These are phyloP conservation scores for Campopleginae sp. DNA, from an alignment of 2,888 invertebrate species.

Conservation along the genomic window DNA sequence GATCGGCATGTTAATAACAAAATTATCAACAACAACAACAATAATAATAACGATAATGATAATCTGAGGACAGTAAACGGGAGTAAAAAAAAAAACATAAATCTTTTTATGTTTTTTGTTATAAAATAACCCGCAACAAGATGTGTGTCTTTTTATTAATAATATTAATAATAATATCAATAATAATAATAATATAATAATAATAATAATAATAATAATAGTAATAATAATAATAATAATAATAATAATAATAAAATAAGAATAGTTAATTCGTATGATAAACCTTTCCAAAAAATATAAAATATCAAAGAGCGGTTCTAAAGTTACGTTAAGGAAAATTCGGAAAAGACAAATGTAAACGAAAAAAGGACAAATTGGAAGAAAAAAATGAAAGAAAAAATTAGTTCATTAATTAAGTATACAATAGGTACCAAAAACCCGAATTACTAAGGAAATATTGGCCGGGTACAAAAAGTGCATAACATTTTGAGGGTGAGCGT, in stretches of 20 bases:
- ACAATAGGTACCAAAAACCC: constrained; percentile 71
- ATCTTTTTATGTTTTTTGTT: constrained; percentile 66
- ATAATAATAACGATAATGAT: constrained; percentile 15
- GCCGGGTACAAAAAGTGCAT: constrained; percentile 43
- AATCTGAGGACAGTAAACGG: constrained; percentile 29
- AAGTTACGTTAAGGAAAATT: constrained; percentile 62
- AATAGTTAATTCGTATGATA: constrained; percentile 71
- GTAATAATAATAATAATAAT: constrained; percentile 60
- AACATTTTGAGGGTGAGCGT: constrained; percentile 54
- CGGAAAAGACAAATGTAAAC: constrained; percentile 68
- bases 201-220: constrained; percentile 66
- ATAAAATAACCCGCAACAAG: constrained; percentile 81
- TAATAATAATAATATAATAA: constrained; percentile 60
- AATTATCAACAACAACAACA: constrained; percentile 1
- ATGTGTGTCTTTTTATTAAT: constrained; percentile 77
- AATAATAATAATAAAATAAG: constrained; percentile 66
- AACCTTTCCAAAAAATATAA: constrained; percentile 72
- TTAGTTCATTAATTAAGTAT: constrained; percentile 71
- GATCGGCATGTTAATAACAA: constrained; percentile 48
- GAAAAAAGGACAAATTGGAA: constrained; percentile 43
- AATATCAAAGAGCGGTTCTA: constrained; percentile 69
- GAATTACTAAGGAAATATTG: constrained; percentile 61
- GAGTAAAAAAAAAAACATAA: constrained; percentile 43
- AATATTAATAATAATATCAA: constrained; percentile 68
- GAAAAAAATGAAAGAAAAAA: constrained; percentile 43